Evolutionary conservation across 2,888 invertebrate species (phyloP).

Genomic region (Acleris literana): DNA sequence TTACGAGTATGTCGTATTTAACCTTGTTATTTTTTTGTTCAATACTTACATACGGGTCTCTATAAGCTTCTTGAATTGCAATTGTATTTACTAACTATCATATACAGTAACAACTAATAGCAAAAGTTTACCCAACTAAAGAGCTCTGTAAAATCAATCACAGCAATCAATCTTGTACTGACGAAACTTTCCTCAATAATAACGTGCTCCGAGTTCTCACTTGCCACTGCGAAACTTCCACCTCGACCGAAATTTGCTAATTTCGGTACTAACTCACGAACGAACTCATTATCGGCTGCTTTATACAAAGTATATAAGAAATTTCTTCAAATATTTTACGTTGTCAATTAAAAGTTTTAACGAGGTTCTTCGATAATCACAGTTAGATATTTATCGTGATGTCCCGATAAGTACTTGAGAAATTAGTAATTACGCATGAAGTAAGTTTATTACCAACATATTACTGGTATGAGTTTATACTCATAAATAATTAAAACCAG

Average conservation of each 20-base stretch:
- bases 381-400: conserved; percentile 10
- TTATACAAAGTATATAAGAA: conserved; percentile 44
- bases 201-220: conserved; percentile 51
- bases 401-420: no score
- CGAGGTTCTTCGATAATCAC: conserved; percentile 19
- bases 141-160: conserved; percentile 42
- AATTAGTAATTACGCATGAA: no score
- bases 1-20: no score
- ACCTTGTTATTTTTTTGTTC: no score
- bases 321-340: conserved; percentile 29
- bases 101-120: conserved; percentile 37
- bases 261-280: conserved; percentile 60
- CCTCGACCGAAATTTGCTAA: conserved; percentile 72
- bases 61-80: no score
- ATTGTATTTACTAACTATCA: neutral
- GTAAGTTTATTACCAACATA: no score
- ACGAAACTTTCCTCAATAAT: conserved; percentile 59
- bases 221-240: conserved; percentile 64
- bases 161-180: conserved; percentile 62
- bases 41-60: no score
- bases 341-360: conserved; percentile 34
- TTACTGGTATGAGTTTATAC: no score
- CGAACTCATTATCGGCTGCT: conserved; percentile 63
- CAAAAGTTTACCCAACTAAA: conserved; percentile 39
- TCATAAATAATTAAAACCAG: no score